Evolutionary conservation across 2,888 invertebrate genomes (phyloP).

Genomic region (Plagodis dolabraria): DNA sequence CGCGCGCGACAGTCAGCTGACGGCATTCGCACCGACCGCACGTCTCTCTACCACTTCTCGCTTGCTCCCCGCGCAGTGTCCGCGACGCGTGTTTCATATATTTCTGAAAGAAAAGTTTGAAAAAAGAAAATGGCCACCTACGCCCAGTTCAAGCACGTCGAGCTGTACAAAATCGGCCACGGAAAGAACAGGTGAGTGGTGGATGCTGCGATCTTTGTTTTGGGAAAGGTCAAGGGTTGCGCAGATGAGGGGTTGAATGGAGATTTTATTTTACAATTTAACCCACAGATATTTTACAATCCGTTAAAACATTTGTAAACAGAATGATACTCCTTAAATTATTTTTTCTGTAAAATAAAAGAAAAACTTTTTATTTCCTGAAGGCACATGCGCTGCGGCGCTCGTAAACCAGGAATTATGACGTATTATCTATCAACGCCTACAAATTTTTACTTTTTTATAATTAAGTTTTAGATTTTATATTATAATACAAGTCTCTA

Average conservation of each 20-base stretch:
- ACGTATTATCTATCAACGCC: no score
- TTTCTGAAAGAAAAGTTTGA: conserved; percentile 47
- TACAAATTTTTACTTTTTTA: no score
- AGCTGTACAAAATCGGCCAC: conserved; percentile 96
- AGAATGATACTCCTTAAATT: background rate
- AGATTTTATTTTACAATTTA: conserved; percentile 1
- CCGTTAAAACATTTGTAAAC: no score
- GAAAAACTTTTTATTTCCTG: background rate
- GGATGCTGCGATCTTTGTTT: conserved; percentile 39
- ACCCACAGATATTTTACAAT: no score
- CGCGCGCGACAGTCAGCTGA: conserved; percentile 84
- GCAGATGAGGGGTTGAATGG: conserved; percentile 57
- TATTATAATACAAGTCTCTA: background rate
- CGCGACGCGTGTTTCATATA: conserved; percentile 48
- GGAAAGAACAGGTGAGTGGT: conserved; percentile 93
- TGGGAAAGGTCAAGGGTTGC: conserved; percentile 43
- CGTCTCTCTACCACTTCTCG: conserved; percentile 41
- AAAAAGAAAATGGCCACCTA: conserved; percentile 91
- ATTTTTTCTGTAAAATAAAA: no score
- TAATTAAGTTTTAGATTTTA: no score
- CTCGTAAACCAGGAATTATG: no score
- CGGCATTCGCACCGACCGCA: conserved; percentile 61
- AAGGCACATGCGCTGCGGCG: background rate
- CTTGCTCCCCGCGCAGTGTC: conserved; percentile 51
- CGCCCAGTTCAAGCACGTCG: conserved; percentile 96